Percentiles rank a stretch among this genome's conserved stretches.
Evolutionary conservation across 2,888 invertebrate species (phyloP).

Genomic region (Andrena bucephala): DNA sequence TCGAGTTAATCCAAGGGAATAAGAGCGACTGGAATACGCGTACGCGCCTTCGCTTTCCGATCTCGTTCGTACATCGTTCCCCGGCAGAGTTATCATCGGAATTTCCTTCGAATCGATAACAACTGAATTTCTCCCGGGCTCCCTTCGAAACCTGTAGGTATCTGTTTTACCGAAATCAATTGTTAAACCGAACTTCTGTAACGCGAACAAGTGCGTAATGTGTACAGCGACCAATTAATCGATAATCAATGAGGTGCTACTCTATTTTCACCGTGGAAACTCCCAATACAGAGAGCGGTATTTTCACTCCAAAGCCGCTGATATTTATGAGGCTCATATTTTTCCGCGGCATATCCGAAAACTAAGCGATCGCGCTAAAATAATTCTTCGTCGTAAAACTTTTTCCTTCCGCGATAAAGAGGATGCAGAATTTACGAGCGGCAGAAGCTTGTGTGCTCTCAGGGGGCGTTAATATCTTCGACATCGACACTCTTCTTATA

Average conservation of each 20-base stretch:
- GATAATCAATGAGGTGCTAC: neutral
- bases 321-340: conserved; percentile 60
- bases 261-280: conserved; percentile 12
- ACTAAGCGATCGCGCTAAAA: conserved; percentile 62
- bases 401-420: conserved; percentile 38
- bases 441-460: conserved; percentile 22
- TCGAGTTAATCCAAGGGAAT: conserved; percentile 41
- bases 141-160: neutral
- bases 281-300: neutral
- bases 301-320: conserved; percentile 16
- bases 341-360: conserved; percentile 51
- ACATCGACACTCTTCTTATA: conserved; percentile 1
- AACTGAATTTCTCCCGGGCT: neutral
- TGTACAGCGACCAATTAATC: neutral
- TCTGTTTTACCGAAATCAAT: neutral
- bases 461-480: conserved; percentile 27
- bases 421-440: conserved; percentile 34
- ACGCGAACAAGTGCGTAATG: neutral
- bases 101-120: neutral
- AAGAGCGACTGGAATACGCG: conserved; percentile 6
- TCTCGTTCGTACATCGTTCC: neutral
- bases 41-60: neutral
- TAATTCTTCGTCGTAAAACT: conserved; percentile 52
- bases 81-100: neutral
- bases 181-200: too few relatives aligned